phyloP scores from a whole-genome alignment of 2,797 vertebrate genomes.

The Hemibagrus guttatus region DNA sequence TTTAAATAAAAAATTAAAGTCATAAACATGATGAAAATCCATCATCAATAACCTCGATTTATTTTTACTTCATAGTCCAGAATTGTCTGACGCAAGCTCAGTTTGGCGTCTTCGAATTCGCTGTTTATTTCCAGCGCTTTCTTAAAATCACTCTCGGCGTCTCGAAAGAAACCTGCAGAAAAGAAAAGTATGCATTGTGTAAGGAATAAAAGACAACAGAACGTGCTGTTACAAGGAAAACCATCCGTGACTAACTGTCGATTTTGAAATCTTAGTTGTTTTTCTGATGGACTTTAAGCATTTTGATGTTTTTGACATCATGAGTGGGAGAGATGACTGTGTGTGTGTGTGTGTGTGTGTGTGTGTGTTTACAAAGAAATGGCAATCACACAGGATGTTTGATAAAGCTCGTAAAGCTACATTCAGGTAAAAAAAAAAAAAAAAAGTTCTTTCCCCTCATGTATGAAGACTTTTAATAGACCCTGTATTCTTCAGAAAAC shows the following conservation, averaged over 20 bases:
- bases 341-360: too few species aligned
- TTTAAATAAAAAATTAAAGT: background rate
- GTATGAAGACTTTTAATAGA: too few species aligned
- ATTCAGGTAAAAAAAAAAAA: too few species aligned
- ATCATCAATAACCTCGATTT: conserved; percentile 68
- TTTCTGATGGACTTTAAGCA: too few species aligned
- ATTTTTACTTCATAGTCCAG: conserved; percentile 85
- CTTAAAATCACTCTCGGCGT: conserved; percentile 89
- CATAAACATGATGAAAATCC: background rate
- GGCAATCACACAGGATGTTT: too few species aligned
- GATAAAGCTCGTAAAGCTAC: too few species aligned
- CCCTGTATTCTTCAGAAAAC: background rate
- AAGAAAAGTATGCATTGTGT: background rate
- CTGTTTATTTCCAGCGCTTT: conserved; percentile 85
- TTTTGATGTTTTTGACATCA: too few species aligned
- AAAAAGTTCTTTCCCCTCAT: too few species aligned
- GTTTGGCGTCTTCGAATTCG: conserved; percentile 87
- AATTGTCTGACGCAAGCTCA: conserved; percentile 86
- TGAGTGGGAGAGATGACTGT: too few species aligned
- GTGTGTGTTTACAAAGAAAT: too few species aligned
- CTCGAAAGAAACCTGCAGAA: conserved; percentile 84
- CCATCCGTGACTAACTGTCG: background rate
- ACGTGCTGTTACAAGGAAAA: background rate
- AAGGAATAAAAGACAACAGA: background rate
- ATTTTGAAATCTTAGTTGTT: too few species aligned